Percentiles rank a stretch among this genome's conserved stretches.
These are phyloP conservation scores for Cottoperca gobio DNA, from an alignment of 2,797 vertebrate genomes.

Conservation along the genomic window DNA sequence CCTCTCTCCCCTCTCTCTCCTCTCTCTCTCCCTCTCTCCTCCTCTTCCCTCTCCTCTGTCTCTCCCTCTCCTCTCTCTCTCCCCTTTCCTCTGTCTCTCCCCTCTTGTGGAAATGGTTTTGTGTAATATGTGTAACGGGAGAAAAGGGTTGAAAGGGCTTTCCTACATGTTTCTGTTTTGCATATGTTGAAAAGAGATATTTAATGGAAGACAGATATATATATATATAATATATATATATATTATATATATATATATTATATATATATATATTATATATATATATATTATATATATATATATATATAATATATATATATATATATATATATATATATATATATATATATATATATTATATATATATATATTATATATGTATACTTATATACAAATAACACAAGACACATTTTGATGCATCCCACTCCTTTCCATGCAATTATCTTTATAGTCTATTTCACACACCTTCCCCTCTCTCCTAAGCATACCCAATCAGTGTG, in stretches of 20 bases:
- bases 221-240: not conserved
- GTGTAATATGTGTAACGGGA: not conserved
- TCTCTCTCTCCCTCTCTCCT: too few relatives aligned
- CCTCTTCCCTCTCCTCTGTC: too few relatives aligned
- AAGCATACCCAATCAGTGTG: slow-evolving; percentile 1
- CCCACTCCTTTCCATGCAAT: not conserved
- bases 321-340: too few relatives aligned
- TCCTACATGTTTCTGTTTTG: not conserved
- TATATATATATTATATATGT: too few relatives aligned
- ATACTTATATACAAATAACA: not conserved
- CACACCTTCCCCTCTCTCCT: not conserved
- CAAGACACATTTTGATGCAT: not conserved
- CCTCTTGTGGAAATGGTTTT: too few relatives aligned
- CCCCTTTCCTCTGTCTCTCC: too few relatives aligned
- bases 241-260: not conserved
- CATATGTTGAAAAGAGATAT: not conserved
- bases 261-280: not conserved
- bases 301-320: too few relatives aligned
- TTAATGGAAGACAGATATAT: not conserved
- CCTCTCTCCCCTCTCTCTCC: too few relatives aligned
- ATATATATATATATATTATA: not conserved
- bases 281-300: too few relatives aligned
- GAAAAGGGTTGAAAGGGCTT: not conserved
- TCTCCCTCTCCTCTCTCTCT: too few relatives aligned
- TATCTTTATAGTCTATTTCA: slow-evolving; percentile 23